These are phyloP conservation scores for Diadegma fenestrale DNA, from an alignment of 2,888 invertebrate species.

Conservation along the genomic window DNA sequence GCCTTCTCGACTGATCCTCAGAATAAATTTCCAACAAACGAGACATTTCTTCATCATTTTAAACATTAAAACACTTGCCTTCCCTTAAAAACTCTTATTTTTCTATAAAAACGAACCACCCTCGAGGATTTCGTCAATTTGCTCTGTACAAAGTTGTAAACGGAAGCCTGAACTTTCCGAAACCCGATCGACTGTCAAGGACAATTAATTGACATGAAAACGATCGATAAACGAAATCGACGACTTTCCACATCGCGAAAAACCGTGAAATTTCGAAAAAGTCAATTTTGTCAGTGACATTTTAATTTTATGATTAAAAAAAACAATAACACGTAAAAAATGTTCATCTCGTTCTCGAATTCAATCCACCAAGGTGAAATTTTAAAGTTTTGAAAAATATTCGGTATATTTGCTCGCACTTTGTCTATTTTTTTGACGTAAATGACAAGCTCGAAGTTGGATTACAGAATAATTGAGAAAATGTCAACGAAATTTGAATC, in stretches of 20 bases:
- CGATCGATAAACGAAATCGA: neutral
- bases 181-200: neutral
- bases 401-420: neutral
- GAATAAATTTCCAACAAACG: neutral
- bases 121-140: neutral
- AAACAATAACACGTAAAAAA: neutral
- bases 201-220: neutral
- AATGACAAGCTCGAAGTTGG: neutral
- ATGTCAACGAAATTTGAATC: neutral
- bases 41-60: neutral
- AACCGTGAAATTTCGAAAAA: neutral
- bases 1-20: neutral
- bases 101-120: neutral
- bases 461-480: neutral
- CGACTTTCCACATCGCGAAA: neutral
- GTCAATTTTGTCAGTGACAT: neutral
- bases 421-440: neutral
- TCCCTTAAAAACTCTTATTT: neutral
- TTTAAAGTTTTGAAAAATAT: neutral
- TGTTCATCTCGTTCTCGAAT: neutral
- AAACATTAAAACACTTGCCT: neutral
- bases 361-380: neutral
- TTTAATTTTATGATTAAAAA: neutral
- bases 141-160: neutral
- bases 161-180: neutral